These are phyloP conservation scores for Halictus rubicundus DNA, from an alignment of 1,140 invertebrate genomes.

Conservation along the genomic window DNA sequence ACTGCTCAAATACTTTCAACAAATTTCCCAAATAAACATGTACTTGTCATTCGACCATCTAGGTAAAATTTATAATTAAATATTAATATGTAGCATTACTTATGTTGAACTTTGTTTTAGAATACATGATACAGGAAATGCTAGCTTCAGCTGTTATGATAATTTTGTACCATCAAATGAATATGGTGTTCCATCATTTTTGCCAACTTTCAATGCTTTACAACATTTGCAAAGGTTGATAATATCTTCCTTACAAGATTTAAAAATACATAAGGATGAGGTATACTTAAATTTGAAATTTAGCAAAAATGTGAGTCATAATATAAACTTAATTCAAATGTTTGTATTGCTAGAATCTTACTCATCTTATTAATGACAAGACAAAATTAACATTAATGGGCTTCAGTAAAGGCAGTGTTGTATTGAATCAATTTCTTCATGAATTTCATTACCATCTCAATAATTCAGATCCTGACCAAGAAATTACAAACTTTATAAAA, in stretches of 20 bases:
- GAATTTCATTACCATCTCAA: slow-evolving; percentile 89
- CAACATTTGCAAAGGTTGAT: slow-evolving; percentile 85
- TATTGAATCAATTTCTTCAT: slow-evolving; percentile 93
- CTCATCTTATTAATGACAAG: slow-evolving; percentile 75
- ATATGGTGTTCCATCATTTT: slow-evolving; percentile 87
- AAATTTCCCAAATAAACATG: slow-evolving; percentile 86
- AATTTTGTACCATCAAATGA: slow-evolving; percentile 91
- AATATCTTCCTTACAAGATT: slow-evolving; percentile 59
- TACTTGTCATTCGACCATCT: slow-evolving; percentile 87
- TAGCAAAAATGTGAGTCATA: neutral
- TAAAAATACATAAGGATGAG: slow-evolving; percentile 31
- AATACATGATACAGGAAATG: slow-evolving; percentile 87
- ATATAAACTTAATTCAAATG: slow-evolving; percentile 15
- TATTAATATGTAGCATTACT: neutral
- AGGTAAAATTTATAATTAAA: slow-evolving; percentile 77
- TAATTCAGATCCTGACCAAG: slow-evolving; percentile 78
- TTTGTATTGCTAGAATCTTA: slow-evolving; percentile 26
- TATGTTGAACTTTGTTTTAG: slow-evolving; percentile 76
- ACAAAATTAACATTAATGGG: slow-evolving; percentile 85
- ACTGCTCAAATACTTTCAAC: slow-evolving; percentile 85
- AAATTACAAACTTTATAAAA: slow-evolving; percentile 82
- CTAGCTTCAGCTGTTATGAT: slow-evolving; percentile 89
- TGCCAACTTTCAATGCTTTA: slow-evolving; percentile 85
- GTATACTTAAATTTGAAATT: slow-evolving; percentile 13
- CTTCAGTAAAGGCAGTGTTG: slow-evolving; percentile 96